Percentiles rank a stretch among this genome's conserved stretches.
phyloP scores from a whole-genome alignment of 2,797 vertebrate genomes.

The Natrix natrix region DNA sequence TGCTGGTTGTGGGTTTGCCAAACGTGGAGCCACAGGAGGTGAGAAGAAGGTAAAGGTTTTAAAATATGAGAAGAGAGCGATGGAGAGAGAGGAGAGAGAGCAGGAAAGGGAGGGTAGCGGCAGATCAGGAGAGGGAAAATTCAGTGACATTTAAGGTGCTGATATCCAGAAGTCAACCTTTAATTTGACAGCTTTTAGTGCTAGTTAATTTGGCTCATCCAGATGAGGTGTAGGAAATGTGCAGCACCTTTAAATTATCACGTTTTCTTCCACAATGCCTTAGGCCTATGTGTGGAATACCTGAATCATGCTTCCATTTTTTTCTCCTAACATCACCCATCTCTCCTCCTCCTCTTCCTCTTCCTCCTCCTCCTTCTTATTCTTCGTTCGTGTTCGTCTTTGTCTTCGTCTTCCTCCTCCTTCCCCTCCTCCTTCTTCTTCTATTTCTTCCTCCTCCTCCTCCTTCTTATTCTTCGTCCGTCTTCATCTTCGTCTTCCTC shows the following conservation, averaged over 20 bases:
- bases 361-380: not conserved
- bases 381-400: too few species aligned
- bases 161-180: constrained; percentile 81
- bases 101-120: constrained; percentile 19
- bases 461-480: not conserved
- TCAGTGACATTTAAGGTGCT: constrained; percentile 78
- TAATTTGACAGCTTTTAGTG: constrained; percentile 83
- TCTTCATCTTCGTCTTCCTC: constrained; percentile 65
- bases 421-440: not conserved
- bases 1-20: constrained; percentile 64
- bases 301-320: constrained; percentile 61
- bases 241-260: constrained; percentile 78
- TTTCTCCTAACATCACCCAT: constrained; percentile 20
- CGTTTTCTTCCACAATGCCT: constrained; percentile 73
- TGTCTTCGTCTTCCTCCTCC: too few species aligned
- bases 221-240: constrained; percentile 74
- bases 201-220: constrained; percentile 79
- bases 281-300: constrained; percentile 73
- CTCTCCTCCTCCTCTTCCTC: not conserved
- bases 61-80: not conserved
- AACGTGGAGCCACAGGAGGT: not conserved
- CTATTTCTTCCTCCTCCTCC: not conserved
- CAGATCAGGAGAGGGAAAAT: constrained; percentile 61
- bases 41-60: not conserved
- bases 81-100: constrained; percentile 2